Evolutionary conservation across 2,888 invertebrate genomes (phyloP).

Genomic region (Ichneumoninae sp.): DNA sequence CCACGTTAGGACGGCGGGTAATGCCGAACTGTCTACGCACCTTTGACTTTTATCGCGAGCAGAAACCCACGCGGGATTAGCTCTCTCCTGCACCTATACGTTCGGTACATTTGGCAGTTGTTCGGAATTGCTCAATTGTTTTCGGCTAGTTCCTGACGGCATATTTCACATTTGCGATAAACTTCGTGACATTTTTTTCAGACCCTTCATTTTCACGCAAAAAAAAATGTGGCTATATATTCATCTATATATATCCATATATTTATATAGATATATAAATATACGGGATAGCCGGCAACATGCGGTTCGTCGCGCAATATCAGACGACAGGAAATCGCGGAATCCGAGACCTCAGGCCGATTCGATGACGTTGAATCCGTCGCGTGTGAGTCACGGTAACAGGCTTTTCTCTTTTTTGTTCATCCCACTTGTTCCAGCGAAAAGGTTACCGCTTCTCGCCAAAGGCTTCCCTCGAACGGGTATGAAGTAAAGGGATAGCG

Average conservation of each 20-base stretch:
- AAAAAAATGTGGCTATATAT: neutral
- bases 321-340: slow-evolving; percentile 26
- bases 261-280: neutral
- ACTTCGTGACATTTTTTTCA: neutral
- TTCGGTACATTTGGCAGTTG: neutral
- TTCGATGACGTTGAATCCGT: slow-evolving; percentile 25
- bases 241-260: neutral
- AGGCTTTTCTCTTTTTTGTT: slow-evolving; percentile 7
- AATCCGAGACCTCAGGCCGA: slow-evolving; percentile 16
- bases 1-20: neutral
- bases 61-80: neutral
- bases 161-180: too few relatives aligned
- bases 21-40: slow-evolving; percentile 10
- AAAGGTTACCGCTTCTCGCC: slow-evolving; percentile 2
- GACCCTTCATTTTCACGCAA: neutral
- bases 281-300: neutral
- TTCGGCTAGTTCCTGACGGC: neutral
- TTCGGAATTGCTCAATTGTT: neutral
- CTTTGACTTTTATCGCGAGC: slow-evolving; percentile 6
- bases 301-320: slow-evolving; percentile 26
- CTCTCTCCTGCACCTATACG: neutral
- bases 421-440: neutral
- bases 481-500: neutral
- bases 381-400: slow-evolving; percentile 18
- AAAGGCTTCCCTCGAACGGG: slow-evolving; percentile 1